Evolutionary conservation across 92 coral and sea anemone species (phyloP), one percentile per base, ranked within the genome.

Genomic region (Meandrina meandrites): DNA sequence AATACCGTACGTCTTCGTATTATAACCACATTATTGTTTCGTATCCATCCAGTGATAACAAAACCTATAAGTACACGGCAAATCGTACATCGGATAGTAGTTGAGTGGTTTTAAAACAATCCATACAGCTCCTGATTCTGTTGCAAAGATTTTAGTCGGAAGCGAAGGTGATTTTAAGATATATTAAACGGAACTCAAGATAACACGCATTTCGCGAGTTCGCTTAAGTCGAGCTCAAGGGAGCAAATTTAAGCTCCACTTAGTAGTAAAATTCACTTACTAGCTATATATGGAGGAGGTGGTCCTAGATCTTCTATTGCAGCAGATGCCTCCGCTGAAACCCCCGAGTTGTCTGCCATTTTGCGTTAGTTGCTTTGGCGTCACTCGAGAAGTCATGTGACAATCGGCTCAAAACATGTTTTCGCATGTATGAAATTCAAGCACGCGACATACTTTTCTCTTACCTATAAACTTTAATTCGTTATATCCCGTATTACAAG

Each of bases 281-380:
- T 84, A 16, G 92, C 62, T 30, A 88, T 76, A 34, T 90, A 95
- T n/a, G 98, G 92, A 36, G 99, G 95, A 31, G 96, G 94, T 60
- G 97, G 96, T 27, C 89, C 89, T 37, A 81, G 78, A 75, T 86
- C 79, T 67, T 94, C 94, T 24, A 54, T 34, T 74, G 90, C 40
- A 1, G 92, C 75, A 34, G 90, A 80, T 56, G 83, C 45, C 76
- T 50, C 87, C 34, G 77, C 79, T 64, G 81, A 87, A 71, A 60
- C 80, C 22, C 56, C 86, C 42, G 32, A 66, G 36, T 67, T 84
- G 57, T 93, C 98, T 94, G 98, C 98, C 98, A 94, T 94, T 76
- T 93, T 91, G 90, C 66, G 88, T 40, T 40, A 40, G 45, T 40
- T n/a, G n/a, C n/a, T n/a, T n/a, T 4, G 22, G 67, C 22, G 72